These are phyloP conservation scores for Lochmaea crataegi DNA, from an alignment of 2,888 invertebrate species.

Conservation along the genomic window DNA sequence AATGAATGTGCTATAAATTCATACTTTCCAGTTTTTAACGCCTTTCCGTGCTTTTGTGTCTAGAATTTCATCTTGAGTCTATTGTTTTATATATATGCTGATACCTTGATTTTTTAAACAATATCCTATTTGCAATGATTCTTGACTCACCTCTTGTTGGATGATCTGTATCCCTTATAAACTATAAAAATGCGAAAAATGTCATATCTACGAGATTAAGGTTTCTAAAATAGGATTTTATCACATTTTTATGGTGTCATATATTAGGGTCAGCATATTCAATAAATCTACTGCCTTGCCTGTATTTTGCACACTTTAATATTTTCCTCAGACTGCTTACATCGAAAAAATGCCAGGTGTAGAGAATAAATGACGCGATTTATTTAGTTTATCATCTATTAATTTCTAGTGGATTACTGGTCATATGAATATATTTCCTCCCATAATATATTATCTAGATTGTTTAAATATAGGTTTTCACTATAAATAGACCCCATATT, in stretches of 20 bases:
- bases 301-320: conserved; percentile 22
- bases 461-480: no score
- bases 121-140: conserved; percentile 14
- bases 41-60: no score
- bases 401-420: neutral
- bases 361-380: neutral
- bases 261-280: conserved; percentile 33
- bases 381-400: conserved; percentile 1
- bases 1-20: no score
- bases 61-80: no score
- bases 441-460: neutral
- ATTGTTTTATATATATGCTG: neutral
- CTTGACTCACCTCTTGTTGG: conserved; percentile 11
- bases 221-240: conserved; percentile 37
- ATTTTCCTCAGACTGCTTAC: conserved; percentile 1
- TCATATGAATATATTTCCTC: neutral
- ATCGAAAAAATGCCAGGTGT: conserved; percentile 9
- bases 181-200: conserved; percentile 32
- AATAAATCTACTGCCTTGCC: conserved; percentile 25
- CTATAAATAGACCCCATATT: no score
- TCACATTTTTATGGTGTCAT: conserved; percentile 31
- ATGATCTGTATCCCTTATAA: conserved; percentile 28
- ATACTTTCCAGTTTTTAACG: no score
- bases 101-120: conserved; percentile 1
- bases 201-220: conserved; percentile 29